A percentile compares a stretch with the other conserved stretches of the same genome.
These are phyloP conservation scores for Malacoraja senta DNA, from an alignment of 2,797 vertebrate species.

Conservation along the genomic window DNA sequence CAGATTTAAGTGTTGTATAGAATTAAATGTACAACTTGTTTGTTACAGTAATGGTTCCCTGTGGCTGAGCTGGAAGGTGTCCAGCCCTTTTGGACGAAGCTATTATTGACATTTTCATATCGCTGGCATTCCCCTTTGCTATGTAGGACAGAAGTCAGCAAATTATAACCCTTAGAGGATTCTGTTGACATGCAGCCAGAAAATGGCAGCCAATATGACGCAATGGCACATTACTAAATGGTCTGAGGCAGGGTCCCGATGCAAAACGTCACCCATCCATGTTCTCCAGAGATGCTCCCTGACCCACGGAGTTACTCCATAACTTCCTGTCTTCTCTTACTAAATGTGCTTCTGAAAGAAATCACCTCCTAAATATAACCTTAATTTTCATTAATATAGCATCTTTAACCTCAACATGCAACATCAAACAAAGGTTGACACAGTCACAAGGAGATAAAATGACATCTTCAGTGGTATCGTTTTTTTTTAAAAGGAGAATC, in stretches of 20 bases:
- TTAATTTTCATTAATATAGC: too few species aligned
- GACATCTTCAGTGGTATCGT: too few species aligned
- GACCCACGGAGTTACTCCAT: too few species aligned
- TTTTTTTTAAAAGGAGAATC: too few species aligned
- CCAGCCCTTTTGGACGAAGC: neutral
- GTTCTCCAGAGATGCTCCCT: too few species aligned
- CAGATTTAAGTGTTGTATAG: neutral
- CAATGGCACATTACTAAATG: neutral
- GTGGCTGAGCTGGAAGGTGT: neutral
- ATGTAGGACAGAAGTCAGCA: neutral
- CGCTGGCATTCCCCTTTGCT: neutral
- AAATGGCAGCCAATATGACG: neutral
- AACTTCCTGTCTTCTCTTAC: neutral
- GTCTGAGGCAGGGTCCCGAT: too few species aligned
- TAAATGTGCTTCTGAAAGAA: neutral
- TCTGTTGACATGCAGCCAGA: neutral
- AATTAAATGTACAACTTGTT: slow-evolving; percentile 1
- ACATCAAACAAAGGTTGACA: too few species aligned
- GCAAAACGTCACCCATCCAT: too few species aligned
- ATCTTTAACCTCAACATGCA: too few species aligned
- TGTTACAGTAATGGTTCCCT: slow-evolving; percentile 13
- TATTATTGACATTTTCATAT: neutral
- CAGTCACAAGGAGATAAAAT: too few species aligned
- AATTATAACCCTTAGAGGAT: neutral
- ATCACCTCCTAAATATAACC: neutral